Conservation (phyloP, 2,113 vertebrate genomes). For the Cyprinodon brontotheroides region DNA sequence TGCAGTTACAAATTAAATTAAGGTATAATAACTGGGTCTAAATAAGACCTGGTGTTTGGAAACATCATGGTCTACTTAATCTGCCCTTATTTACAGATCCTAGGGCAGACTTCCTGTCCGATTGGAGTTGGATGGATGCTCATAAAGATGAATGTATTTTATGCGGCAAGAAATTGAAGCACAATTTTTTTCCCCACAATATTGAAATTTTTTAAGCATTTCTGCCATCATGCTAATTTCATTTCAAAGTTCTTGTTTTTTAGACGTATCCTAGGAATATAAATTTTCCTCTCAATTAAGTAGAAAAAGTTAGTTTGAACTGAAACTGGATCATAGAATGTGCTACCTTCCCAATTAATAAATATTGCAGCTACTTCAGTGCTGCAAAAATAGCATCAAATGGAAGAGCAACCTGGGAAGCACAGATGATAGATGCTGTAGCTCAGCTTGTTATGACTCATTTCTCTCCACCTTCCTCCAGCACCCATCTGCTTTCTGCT, state of each 20-base stretch:
- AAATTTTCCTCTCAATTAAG: not conserved
- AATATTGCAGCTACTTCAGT: conserved; percentile 2
- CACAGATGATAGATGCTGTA: conserved; percentile 26
- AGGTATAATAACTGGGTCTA: no score
- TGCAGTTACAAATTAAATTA: no score
- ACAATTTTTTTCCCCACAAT: not conserved
- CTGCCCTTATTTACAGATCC: not conserved
- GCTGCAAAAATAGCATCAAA: conserved; percentile 12
- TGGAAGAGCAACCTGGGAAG: conserved; percentile 16
- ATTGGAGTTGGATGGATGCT: not conserved
- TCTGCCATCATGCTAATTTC: not conserved
- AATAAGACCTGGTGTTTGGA: not conserved
- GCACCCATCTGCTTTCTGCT: conserved; percentile 62
- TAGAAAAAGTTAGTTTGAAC: no score
- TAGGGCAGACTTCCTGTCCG: not conserved
- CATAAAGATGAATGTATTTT: not conserved
- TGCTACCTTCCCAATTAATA: no score
- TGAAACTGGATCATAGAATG: no score
- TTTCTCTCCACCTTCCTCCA: conserved; percentile 36
- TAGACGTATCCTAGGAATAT: not conserved
- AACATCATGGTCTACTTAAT: not conserved
- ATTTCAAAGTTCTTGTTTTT: not conserved
- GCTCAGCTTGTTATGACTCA: conserved; percentile 44
- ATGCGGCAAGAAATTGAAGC: not conserved
- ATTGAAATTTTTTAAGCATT: not conserved